Evolutionary conservation across 2,888 invertebrate genomes (phyloP).

Genomic region (Dioctria rufipes): DNA sequence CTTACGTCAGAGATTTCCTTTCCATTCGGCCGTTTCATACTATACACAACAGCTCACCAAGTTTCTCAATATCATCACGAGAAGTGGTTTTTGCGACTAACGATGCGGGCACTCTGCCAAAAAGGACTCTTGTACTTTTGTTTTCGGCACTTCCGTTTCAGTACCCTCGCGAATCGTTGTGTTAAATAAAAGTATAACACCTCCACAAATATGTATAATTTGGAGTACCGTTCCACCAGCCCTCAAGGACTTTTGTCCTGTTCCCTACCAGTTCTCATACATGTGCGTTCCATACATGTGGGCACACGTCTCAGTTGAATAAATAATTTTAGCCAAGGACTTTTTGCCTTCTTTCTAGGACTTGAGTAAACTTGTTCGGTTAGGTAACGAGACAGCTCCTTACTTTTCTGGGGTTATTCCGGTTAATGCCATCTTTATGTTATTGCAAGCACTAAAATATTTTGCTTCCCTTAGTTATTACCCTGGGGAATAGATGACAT

Average conservation of each 20-base stretch:
- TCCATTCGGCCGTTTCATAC: conserved; percentile 17
- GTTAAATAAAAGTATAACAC: conserved; percentile 40
- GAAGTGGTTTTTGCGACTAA: conserved; percentile 49
- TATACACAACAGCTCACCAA: background rate
- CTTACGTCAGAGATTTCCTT: conserved; percentile 27
- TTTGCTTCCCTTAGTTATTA: no score
- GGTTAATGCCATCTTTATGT: no score
- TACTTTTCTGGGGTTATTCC: no score
- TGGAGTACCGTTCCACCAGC: background rate
- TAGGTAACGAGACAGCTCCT: no score
- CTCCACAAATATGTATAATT: conserved; percentile 8
- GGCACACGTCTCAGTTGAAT: conserved; percentile 26
- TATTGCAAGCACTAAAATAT: no score
- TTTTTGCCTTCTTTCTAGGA: background rate
- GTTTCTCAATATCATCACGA: conserved; percentile 45
- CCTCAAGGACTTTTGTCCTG: background rate
- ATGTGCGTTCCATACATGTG: conserved; percentile 16
- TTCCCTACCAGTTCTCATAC: background rate
- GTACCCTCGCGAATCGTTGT: conserved; percentile 26
- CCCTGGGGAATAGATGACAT: no score
- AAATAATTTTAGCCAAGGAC: conserved; percentile 12
- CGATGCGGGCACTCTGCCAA: conserved; percentile 44
- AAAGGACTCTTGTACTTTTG: conserved; percentile 46
- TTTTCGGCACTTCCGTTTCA: conserved; percentile 25
- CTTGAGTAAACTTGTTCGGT: no score